Conservation (phyloP, 2,888 invertebrate species). For the Abrostola triplasia region DNA sequence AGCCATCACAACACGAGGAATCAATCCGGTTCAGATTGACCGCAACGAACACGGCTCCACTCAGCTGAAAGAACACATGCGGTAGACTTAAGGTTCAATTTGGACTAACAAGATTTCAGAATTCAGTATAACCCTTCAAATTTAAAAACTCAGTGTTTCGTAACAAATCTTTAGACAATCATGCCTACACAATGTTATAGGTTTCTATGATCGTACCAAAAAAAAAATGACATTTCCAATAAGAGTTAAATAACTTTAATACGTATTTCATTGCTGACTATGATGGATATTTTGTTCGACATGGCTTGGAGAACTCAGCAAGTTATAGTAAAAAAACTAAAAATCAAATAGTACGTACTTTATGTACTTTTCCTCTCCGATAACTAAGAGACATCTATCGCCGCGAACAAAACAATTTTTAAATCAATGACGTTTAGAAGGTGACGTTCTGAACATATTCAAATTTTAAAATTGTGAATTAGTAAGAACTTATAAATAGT, state of each 20-base stretch:
- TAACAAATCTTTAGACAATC: conserved; percentile 18
- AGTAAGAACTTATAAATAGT: not conserved
- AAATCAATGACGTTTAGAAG: conserved; percentile 43
- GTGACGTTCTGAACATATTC: conserved; percentile 11
- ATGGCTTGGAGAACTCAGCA: conserved; percentile 13
- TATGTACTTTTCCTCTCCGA: not conserved
- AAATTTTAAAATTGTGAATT: not conserved
- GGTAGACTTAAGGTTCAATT: conserved; percentile 85
- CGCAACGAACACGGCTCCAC: conserved; percentile 85
- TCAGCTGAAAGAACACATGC: conserved; percentile 88
- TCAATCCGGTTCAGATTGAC: conserved; percentile 84
- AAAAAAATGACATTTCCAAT: conserved; percentile 5
- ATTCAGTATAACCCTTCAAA: conserved; percentile 55
- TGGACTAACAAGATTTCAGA: conserved; percentile 71
- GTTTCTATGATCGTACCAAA: conserved; percentile 45
- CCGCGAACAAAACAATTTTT: conserved; percentile 14
- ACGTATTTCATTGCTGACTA: conserved; percentile 21
- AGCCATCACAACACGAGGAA: conserved; percentile 89
- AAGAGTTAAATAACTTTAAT: not conserved
- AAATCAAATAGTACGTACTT: not conserved
- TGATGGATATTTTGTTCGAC: not conserved
- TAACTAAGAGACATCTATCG: conserved; percentile 49
- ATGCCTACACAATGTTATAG: conserved; percentile 42
- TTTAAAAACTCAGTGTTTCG: conserved; percentile 43
- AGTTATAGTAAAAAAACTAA: conserved; percentile 3